Base-by-base conservation (phyloP, 2,113 vertebrate species). In the Stigmatopora argus region DNA sequence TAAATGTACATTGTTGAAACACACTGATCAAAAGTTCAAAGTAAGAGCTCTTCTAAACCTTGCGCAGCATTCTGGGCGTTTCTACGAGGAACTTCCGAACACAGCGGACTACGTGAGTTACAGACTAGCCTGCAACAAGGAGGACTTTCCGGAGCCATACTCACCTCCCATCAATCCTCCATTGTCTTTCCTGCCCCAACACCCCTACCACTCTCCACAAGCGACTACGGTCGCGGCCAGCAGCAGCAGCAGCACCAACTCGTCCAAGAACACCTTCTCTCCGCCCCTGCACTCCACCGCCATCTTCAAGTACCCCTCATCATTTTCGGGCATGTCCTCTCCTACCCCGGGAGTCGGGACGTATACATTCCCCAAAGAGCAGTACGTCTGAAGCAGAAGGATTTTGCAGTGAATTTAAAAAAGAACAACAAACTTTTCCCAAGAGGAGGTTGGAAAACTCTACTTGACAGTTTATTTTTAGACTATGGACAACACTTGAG, bases 361-460 rank as follows among this genome's bases (percentile, higher is more conserved):
- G 2, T 93, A 93, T 83, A 92, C 93, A 62, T 94, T 92, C 72
- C 93, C 93, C 67, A 93, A 94, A 89, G 93, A 95, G 84, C 93
- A 94, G 81, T 94, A 94, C 4, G 92, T 95, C 65, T 94, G 79
- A 93, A 66, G 23, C 0, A 0, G 64, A 52, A 18, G 7, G 46
- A 5, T 7, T 14, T 14, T 4, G 12, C 19, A 11, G 21, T 5
- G 41, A 1, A 48, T 26, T 69, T 47, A 72, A 23, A 56, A 47
- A 38, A 44, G n/a, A 55, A 23, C 19, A 62, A 53, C 53, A 26
- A 66, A 72, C 49, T 38, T 70, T 76, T 65, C 48, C 41, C 7
- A 14, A 45, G 52, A 66, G 55, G 65, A 66, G 47, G 49, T 4
- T 72, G 56, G 63, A 59, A 26, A n/a, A 49, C 38, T 47, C 67